Evolutionary conservation across 2,113 vertebrate genomes (phyloP), one percentile per base, ranked within the genome.

Genomic region (Thamnaconus septentrionalis): DNA sequence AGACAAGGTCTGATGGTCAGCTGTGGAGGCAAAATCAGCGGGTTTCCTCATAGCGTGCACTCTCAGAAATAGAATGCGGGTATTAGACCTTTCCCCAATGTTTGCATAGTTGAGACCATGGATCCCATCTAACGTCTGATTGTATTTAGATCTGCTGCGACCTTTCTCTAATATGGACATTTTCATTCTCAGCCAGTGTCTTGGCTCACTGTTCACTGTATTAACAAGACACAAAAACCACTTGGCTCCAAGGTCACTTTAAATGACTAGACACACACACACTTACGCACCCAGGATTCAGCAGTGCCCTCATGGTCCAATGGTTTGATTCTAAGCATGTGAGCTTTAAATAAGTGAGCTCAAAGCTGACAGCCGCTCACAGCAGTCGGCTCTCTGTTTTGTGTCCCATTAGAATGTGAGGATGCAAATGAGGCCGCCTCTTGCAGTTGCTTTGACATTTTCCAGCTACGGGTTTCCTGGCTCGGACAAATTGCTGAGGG

Each of bases 361-460:
- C 18, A 31, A 46, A 61, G 8, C 41, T 49, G 11, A 41, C 5
- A 54, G 8, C 45, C 18, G 47, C 58, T 45, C 41, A 1, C 41
- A 8, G 40, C 54, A 42, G 61, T 8, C 41, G 31, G 72, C 39
- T 71, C 51, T 64, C 50, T 57, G 44, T 54, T 44, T 67, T 58
- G 39, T 12, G 58, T 39, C 51, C 18, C 18, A 31, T 31, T 31
- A 31, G 18, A 31, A 31, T 31, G 18, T 31, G 18, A 31, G 18
- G 18, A 51, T 62, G 44, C 57, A 42, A 52, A 85, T 61, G 51
- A 64, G 45, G 5, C 18, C 1, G 56, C 58, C 54, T 42, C 40
- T 66, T 67, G 67, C 45, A 39, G 56, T 44, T 53, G 56, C 56
- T 67, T 56, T 86, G 85, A 86, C 81, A 84, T 88, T 87, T 84